phyloP scores from a whole-genome alignment of 2,797 vertebrate genomes.

The Syngnathus acus region DNA sequence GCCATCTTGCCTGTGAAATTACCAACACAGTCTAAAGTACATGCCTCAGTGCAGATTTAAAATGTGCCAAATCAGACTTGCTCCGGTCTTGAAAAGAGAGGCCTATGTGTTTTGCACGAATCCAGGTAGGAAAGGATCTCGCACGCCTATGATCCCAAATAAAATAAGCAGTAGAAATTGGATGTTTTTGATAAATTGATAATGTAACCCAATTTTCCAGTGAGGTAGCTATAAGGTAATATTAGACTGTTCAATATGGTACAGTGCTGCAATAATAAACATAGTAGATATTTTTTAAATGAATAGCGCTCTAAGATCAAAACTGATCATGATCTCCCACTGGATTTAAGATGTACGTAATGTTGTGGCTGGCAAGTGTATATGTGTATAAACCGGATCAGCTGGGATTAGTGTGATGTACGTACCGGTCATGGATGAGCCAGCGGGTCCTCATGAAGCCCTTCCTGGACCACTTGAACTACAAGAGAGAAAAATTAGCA shows the following conservation, averaged over 20 bases:
- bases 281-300: not conserved
- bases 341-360: not conserved
- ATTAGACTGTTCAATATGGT: not conserved
- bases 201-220: not conserved
- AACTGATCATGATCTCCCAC: not conserved
- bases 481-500: constrained; percentile 51
- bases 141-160: too few relatives aligned
- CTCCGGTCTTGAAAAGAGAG: too few relatives aligned
- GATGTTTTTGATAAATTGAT: not conserved
- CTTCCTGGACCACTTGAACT: constrained; percentile 84
- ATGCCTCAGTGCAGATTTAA: too few relatives aligned
- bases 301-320: not conserved
- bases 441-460: constrained; percentile 80
- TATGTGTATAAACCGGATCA: not conserved
- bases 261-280: not conserved
- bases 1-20: too few relatives aligned
- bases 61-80: too few relatives aligned
- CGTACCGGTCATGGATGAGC: constrained; percentile 78
- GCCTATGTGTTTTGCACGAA: too few relatives aligned
- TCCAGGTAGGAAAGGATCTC: too few relatives aligned
- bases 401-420: constrained; percentile 13
- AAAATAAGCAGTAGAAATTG: too few relatives aligned
- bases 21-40: too few relatives aligned
- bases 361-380: not conserved
- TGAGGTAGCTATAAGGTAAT: not conserved